These are phyloP conservation scores for Coenobita brevimanus DNA, from an alignment of 1,140 invertebrate species.

Conservation along the genomic window DNA sequence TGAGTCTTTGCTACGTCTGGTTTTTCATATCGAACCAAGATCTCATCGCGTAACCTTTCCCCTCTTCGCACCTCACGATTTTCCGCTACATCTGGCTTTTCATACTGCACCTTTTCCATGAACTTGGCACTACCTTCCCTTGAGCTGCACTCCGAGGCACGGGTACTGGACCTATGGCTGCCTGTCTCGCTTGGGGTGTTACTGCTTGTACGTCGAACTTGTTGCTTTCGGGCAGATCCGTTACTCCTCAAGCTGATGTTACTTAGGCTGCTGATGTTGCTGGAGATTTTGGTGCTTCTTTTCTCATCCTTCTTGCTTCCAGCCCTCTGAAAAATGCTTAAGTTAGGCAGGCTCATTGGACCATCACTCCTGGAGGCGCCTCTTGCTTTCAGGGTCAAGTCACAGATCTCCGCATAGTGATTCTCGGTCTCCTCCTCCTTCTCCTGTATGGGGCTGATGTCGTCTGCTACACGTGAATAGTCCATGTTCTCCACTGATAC, in stretches of 20 bases:
- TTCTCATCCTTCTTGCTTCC: conserved; percentile 22
- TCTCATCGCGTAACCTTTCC: neutral
- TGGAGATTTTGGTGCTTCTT: conserved; percentile 10
- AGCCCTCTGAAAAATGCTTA: conserved; percentile 8
- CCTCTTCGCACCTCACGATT: neutral
- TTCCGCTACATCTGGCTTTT: neutral
- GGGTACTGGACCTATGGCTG: conserved; percentile 7
- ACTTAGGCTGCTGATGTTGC: conserved; percentile 19
- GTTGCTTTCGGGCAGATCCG: conserved; percentile 12
- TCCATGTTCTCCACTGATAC: conserved; percentile 51
- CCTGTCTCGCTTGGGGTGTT: conserved; percentile 17
- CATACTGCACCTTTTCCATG: neutral
- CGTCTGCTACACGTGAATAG: conserved; percentile 49
- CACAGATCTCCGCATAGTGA: conserved; percentile 52
- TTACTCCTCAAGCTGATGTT: conserved; percentile 8
- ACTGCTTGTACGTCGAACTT: conserved; percentile 8
- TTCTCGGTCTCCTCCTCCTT: conserved; percentile 26
- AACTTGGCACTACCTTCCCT: neutral
- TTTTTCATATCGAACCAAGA: too few relatives aligned
- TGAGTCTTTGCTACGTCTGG: too few relatives aligned
- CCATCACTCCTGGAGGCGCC: neutral
- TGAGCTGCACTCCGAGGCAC: neutral
- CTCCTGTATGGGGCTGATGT: conserved; percentile 51
- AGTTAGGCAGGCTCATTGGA: conserved; percentile 49
- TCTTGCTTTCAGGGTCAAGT: neutral